phyloP scores from a whole-genome alignment of 1,140 invertebrate genomes.

The Cotesia typhae region DNA sequence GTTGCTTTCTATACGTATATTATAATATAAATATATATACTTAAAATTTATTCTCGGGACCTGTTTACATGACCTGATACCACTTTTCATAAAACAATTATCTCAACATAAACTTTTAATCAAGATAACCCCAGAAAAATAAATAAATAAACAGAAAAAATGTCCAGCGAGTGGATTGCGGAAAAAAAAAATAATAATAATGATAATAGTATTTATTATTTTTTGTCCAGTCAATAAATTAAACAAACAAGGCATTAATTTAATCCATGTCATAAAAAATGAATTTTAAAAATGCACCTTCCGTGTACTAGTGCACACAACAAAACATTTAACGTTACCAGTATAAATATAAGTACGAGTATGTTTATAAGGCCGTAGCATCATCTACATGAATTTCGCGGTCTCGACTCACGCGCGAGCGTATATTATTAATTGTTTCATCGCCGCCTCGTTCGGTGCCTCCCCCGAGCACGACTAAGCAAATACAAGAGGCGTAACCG shows the following conservation, averaged over 20 bases:
- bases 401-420: slow-evolving; percentile 26
- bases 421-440: slow-evolving; percentile 64
- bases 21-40: no score
- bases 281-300: no score
- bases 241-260: slow-evolving; percentile 23
- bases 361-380: not conserved
- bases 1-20: slow-evolving; percentile 9
- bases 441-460: slow-evolving; percentile 59
- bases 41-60: slow-evolving; percentile 25
- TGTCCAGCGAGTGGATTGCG: no score
- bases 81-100: not conserved
- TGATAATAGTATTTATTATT: not conserved
- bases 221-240: slow-evolving; percentile 27
- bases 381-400: slow-evolving; percentile 33
- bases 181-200: not conserved
- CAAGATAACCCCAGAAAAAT: no score
- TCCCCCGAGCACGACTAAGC: slow-evolving; percentile 62
- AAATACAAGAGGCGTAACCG: slow-evolving; percentile 64
- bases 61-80: slow-evolving; percentile 16
- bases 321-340: not conserved
- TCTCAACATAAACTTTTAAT: not conserved
- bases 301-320: not conserved
- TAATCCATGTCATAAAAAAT: not conserved
- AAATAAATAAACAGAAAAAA: no score
- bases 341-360: no score